Evolutionary conservation across 2,113 vertebrate species (phyloP).

Genomic region (Sinocyclocheilus rhinocerous): DNA sequence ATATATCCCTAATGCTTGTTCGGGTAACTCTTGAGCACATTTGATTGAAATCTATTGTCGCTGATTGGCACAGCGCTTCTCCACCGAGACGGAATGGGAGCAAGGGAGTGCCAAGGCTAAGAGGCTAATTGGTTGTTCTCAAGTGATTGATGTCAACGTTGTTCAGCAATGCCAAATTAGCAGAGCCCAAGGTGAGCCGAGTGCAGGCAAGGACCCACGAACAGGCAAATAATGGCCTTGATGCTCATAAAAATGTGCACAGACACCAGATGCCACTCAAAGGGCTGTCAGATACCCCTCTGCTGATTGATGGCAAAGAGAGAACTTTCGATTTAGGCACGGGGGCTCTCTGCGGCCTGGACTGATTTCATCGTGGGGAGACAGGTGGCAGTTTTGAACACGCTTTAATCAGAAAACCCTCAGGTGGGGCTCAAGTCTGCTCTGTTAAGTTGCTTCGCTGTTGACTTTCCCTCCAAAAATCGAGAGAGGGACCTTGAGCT

Average conservation of each 20-base stretch:
- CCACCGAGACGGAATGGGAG: conserved; percentile 53
- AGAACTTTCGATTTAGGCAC: conserved; percentile 40
- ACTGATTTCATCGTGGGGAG: conserved; percentile 36
- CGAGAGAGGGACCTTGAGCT: conserved; percentile 33
- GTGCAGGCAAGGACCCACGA: conserved; percentile 51
- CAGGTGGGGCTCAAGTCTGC: conserved; percentile 28
- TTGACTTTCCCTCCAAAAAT: conserved; percentile 36
- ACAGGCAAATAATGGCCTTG: conserved; percentile 52
- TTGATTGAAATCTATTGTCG: conserved; percentile 52
- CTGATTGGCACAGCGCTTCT: conserved; percentile 48
- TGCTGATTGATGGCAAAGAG: conserved; percentile 53
- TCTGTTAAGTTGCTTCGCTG: conserved; percentile 34
- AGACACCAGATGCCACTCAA: conserved; percentile 55
- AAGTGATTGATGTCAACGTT: conserved; percentile 69
- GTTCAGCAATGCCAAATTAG: conserved; percentile 64
- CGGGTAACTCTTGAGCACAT: conserved; percentile 8
- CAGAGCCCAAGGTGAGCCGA: conserved; percentile 55
- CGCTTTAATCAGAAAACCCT: conserved; percentile 43
- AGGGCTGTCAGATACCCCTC: conserved; percentile 46
- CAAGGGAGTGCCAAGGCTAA: conserved; percentile 60
- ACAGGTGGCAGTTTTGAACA: conserved; percentile 30
- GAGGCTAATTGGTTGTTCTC: conserved; percentile 69
- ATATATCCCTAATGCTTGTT: conserved; percentile 20
- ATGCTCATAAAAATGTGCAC: conserved; percentile 49
- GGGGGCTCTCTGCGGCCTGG: conserved; percentile 12